Conservation (phyloP, 2,888 invertebrate species). For the Phaedon cochleariae region DNA sequence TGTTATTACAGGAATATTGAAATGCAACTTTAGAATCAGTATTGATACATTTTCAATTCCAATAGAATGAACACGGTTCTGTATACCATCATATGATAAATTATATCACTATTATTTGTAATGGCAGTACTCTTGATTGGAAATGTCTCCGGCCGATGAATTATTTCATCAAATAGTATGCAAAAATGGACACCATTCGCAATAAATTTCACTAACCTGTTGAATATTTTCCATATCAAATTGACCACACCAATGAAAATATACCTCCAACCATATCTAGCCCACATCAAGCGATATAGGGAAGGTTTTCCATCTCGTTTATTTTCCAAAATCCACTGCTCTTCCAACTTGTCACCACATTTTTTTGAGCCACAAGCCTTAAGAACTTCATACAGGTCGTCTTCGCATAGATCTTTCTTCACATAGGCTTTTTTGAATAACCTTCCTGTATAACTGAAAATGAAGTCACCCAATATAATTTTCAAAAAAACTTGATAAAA, state of each 20-base stretch:
- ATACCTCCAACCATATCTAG: conserved; percentile 38
- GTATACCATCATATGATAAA: no score
- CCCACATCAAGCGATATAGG: conserved; percentile 33
- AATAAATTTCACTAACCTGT: conserved; percentile 29
- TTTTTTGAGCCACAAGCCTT: conserved; percentile 52
- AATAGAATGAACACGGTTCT: no score
- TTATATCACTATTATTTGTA: no score
- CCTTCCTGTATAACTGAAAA: conserved; percentile 71
- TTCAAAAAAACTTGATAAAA: no score
- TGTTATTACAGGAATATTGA: no score
- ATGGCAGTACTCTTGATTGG: no score
- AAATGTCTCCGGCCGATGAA: no score
- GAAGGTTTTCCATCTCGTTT: conserved; percentile 28
- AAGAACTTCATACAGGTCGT: conserved; percentile 68
- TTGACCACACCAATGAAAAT: conserved; percentile 32
- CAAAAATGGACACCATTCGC: no score
- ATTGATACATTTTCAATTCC: no score
- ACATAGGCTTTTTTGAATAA: conserved; percentile 70
- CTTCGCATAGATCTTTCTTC: conserved; percentile 68
- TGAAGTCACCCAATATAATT: background rate
- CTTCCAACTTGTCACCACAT: conserved; percentile 50
- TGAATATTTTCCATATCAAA: conserved; percentile 34
- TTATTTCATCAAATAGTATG: no score
- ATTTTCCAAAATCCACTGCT: conserved; percentile 44
- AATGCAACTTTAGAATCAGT: no score